A percentile compares a stretch with the other conserved stretches of the same genome.
Evolutionary conservation across 2,113 vertebrate genomes (phyloP).

Genomic region (Platichthys flesus): DNA sequence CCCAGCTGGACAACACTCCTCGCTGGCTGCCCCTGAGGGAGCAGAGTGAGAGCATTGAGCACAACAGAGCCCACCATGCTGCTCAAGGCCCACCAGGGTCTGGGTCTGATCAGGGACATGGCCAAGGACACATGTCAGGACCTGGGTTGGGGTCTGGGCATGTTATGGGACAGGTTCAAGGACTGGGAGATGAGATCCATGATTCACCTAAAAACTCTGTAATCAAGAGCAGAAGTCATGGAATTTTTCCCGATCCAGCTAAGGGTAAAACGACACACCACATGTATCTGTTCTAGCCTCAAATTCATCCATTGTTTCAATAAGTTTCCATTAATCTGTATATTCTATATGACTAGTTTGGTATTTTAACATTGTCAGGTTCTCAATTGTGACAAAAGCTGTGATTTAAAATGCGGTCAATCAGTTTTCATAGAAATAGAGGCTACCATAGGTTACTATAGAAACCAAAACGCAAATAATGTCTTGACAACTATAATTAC

Average conservation of each 20-base stretch:
- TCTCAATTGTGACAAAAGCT: background rate
- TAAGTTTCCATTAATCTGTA: background rate
- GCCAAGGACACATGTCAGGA: slow-evolving; percentile 59
- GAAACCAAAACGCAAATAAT: slow-evolving; percentile 25
- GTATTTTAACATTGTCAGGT: background rate
- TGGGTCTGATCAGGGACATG: slow-evolving; percentile 63
- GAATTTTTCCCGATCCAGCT: slow-evolving; percentile 96
- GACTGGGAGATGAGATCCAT: slow-evolving; percentile 83
- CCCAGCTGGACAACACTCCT: slow-evolving; percentile 93
- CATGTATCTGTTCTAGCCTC: background rate
- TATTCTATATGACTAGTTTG: slow-evolving; percentile 3
- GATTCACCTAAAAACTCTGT: slow-evolving; percentile 94
- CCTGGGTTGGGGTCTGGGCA: slow-evolving; percentile 57
- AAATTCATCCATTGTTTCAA: background rate
- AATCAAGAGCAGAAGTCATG: slow-evolving; percentile 98
- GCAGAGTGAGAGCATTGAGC: slow-evolving; percentile 94
- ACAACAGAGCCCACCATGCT: slow-evolving; percentile 86
- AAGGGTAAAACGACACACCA: slow-evolving; percentile 86
- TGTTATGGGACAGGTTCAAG: slow-evolving; percentile 54
- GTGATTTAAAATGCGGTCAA: slow-evolving; percentile 14
- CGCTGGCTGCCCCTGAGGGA: slow-evolving; percentile 95
- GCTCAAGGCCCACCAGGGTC: slow-evolving; percentile 82
- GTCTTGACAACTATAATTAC: slow-evolving; percentile 41
- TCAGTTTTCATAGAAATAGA: slow-evolving; percentile 41
- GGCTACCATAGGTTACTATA: slow-evolving; percentile 23